These are phyloP conservation scores for Eremophila alpestris DNA, from an alignment of 2,797 vertebrate genomes.

Conservation along the genomic window DNA sequence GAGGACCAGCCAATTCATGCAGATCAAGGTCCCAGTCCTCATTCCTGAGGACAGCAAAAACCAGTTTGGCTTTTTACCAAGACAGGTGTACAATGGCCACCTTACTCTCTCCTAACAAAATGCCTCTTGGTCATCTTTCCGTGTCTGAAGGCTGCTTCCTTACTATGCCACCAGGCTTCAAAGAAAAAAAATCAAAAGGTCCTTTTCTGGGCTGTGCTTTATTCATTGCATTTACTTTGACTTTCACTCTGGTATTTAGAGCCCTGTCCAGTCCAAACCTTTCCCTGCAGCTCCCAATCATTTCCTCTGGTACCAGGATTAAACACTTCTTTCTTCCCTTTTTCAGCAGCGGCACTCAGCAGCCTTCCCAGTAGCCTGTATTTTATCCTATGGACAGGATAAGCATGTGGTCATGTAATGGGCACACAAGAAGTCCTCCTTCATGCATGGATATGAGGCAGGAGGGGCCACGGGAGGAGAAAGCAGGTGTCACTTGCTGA, in stretches of 20 bases:
- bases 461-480: neutral
- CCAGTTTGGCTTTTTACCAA: neutral
- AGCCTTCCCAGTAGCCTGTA: neutral
- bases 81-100: neutral
- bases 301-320: neutral
- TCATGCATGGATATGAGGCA: accelerated
- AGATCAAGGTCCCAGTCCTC: neutral
- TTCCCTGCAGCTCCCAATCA: neutral
- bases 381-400: neutral
- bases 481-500: neutral
- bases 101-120: neutral
- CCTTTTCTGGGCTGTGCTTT: neutral
- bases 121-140: neutral
- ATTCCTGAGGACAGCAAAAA: neutral
- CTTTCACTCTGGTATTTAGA: neutral
- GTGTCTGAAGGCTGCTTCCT: neutral
- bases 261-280: neutral
- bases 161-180: neutral
- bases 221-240: neutral
- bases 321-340: neutral
- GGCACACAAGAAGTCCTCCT: neutral
- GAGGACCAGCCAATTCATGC: neutral
- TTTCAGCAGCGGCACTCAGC: neutral
- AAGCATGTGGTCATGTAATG: accelerated
- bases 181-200: neutral